Percentiles rank a stretch among this genome's conserved stretches.
phyloP scores from a whole-genome alignment of 2,797 vertebrate species.

The Sciurus vulgaris region DNA sequence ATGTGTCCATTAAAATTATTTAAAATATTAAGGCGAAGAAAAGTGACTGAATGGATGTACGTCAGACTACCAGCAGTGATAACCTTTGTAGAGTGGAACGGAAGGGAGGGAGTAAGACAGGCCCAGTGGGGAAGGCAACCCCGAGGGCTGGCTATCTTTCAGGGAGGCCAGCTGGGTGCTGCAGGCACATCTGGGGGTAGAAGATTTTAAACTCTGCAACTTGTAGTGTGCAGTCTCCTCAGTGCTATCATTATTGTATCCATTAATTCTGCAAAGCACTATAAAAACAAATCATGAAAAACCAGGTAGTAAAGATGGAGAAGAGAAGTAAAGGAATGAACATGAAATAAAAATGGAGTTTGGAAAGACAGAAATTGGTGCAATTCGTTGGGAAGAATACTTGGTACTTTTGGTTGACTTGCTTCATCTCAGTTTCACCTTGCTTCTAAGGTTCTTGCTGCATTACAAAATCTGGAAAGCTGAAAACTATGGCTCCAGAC shows the following conservation, averaged over 20 bases:
- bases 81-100: background rate
- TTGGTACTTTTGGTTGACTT: background rate
- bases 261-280: background rate
- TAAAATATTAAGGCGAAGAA: background rate
- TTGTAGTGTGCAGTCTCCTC: background rate
- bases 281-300: background rate
- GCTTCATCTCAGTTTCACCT: background rate
- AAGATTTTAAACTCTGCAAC: background rate
- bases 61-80: background rate
- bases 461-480: background rate
- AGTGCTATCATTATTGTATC: accelerated
- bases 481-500: background rate
- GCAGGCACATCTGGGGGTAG: background rate
- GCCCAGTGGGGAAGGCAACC: background rate
- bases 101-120: background rate
- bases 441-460: background rate
- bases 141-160: background rate
- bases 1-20: background rate
- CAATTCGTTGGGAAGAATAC: background rate
- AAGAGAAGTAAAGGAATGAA: background rate
- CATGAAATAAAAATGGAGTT: background rate
- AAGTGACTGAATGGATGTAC: background rate
- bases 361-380: background rate
- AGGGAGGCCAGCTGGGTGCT: background rate
- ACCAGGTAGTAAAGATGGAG: background rate